These are phyloP conservation scores for Chauna torquata DNA, from an alignment of 2,113 vertebrate genomes.

Conservation along the genomic window DNA sequence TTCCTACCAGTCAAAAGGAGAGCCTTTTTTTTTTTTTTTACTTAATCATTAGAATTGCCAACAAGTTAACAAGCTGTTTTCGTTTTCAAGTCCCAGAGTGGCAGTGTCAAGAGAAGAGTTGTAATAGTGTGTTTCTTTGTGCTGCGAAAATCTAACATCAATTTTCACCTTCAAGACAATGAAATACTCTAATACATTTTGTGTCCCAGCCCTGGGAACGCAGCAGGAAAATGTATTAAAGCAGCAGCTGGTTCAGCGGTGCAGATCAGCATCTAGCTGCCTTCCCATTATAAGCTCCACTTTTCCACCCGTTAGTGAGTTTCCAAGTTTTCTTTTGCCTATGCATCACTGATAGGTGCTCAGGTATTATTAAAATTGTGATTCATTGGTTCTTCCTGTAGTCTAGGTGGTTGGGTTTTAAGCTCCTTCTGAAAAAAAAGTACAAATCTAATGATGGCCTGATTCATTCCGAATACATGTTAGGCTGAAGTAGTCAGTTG, in stretches of 20 bases:
- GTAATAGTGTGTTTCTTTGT: not conserved
- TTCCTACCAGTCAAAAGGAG: not conserved
- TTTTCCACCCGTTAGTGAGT: not conserved
- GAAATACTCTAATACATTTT: not conserved
- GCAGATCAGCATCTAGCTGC: not conserved
- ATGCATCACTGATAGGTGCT: not conserved
- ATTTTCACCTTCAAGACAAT: slow-evolving; percentile 10
- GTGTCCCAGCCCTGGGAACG: not conserved
- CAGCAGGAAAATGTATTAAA: slow-evolving; percentile 24
- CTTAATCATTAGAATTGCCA: slow-evolving; percentile 4
- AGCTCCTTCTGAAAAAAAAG: not conserved
- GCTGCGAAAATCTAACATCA: not conserved
- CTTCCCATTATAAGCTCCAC: not conserved
- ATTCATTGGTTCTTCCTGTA: not conserved
- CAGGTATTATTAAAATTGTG: not conserved
- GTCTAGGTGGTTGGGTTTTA: not conserved
- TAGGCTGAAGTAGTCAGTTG: not conserved
- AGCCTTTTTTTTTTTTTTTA: not conserved
- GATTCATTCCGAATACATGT: not conserved
- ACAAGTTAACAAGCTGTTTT: slow-evolving; percentile 30
- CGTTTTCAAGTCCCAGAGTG: not conserved
- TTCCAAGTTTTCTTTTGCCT: not conserved
- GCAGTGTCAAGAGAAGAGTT: not conserved
- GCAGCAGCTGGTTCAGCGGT: not conserved
- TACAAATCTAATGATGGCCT: not conserved